A percentile compares a stretch with the other conserved stretches of the same genome.
phyloP scores from a whole-genome alignment of 2,113 vertebrate genomes.

The Rafetus swinhoei region DNA sequence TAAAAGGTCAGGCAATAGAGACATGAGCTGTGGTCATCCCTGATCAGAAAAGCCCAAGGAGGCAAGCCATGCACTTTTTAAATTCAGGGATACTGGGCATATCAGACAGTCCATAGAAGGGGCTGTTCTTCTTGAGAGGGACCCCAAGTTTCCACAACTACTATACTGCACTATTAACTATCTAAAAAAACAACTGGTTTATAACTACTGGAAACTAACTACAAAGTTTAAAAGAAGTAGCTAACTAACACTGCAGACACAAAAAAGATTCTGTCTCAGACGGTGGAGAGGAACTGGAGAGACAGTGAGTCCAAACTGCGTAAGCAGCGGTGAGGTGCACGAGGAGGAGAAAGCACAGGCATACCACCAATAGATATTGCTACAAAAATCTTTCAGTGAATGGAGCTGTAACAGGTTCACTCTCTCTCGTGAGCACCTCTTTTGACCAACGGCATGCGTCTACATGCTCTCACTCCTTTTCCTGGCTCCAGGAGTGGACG shows the following conservation, averaged over 20 bases:
- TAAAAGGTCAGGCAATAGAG: not conserved
- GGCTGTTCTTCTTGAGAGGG: not conserved
- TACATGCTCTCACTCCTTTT: too few species aligned
- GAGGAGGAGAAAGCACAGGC: too few species aligned
- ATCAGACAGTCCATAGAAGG: not conserved
- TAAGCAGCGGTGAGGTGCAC: too few species aligned
- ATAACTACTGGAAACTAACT: not conserved
- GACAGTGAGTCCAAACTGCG: too few species aligned
- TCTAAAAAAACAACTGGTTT: too few species aligned
- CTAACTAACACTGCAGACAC: not conserved
- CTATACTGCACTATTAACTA: not conserved
- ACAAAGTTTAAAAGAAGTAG: not conserved
- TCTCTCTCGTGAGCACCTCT: too few species aligned
- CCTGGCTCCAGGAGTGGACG: too few species aligned
- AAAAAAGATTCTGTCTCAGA: not conserved
- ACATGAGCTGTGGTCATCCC: not conserved
- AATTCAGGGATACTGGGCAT: not conserved
- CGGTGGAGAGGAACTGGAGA: not conserved
- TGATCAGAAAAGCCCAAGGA: not conserved
- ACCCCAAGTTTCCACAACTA: not conserved
- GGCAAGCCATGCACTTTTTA: not conserved
- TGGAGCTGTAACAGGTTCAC: too few species aligned
- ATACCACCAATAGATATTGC: too few species aligned
- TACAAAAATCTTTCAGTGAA: too few species aligned
- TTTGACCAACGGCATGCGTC: too few species aligned